Evolutionary conservation across 2,113 vertebrate genomes (phyloP).

Genomic region (Pteruthius melanotis): DNA sequence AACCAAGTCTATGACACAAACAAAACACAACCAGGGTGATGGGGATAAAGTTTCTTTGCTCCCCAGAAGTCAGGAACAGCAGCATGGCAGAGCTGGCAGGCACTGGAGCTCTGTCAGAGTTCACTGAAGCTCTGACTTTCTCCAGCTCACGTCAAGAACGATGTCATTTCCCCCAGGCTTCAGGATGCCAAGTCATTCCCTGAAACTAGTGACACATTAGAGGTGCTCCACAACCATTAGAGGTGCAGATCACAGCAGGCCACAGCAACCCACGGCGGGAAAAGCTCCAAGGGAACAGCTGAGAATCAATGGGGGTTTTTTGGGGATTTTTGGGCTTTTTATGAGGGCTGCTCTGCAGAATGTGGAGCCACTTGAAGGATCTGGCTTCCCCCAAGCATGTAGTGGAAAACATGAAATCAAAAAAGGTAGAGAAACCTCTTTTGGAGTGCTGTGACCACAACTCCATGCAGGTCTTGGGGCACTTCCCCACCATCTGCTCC

Average conservation of each 20-base stretch:
- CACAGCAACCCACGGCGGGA: not conserved
- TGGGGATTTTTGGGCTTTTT: not conserved
- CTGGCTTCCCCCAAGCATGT: not conserved
- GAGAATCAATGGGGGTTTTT: not conserved
- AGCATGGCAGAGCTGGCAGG: not conserved
- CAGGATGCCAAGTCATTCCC: not conserved
- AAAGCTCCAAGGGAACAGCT: not conserved
- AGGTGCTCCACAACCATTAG: not conserved
- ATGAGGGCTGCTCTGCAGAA: not conserved
- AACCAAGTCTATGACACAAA: not conserved
- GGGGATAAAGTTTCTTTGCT: not conserved
- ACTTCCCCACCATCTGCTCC: slow-evolving; percentile 37
- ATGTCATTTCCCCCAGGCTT: not conserved
- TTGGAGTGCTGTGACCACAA: not conserved
- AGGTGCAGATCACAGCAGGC: not conserved
- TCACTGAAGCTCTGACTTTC: not conserved
- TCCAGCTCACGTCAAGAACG: not conserved
- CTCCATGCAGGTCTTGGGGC: not conserved
- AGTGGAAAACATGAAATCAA: not conserved
- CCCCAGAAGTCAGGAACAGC: not conserved
- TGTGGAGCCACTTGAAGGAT: not conserved
- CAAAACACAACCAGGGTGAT: not conserved
- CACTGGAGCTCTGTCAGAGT: not conserved
- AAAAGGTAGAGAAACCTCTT: slow-evolving; percentile 2
- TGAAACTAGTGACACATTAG: not conserved